Evolutionary conservation across 2,888 invertebrate species (phyloP).

Genomic region (Bombyx huttoni): DNA sequence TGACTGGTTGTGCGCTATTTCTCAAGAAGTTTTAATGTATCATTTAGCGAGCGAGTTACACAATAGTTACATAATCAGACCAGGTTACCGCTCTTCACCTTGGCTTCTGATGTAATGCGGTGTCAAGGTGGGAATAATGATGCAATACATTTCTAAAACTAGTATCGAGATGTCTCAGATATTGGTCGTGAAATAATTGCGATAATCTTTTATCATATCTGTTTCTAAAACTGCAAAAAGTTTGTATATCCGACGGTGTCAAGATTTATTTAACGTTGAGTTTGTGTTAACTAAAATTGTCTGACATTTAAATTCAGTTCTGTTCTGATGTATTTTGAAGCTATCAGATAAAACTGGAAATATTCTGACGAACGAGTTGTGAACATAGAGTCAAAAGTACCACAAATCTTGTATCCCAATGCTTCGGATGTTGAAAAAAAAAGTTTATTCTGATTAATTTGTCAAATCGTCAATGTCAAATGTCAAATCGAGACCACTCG

Average conservation of each 20-base stretch:
- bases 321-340: too few relatives aligned
- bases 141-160: conserved; percentile 6
- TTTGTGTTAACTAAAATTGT: too few relatives aligned
- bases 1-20: background rate
- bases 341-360: too few relatives aligned
- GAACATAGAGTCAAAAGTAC: too few relatives aligned
- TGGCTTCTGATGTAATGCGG: conserved; percentile 19
- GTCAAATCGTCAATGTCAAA: too few relatives aligned
- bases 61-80: conserved; percentile 29
- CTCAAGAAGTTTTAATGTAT: background rate
- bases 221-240: background rate
- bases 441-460: too few relatives aligned
- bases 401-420: too few relatives aligned
- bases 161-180: background rate
- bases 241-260: too few relatives aligned
- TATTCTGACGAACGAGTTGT: too few relatives aligned
- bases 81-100: conserved; percentile 41
- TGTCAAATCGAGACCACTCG: too few relatives aligned
- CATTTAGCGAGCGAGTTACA: conserved; percentile 9
- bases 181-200: background rate
- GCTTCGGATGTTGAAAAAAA: too few relatives aligned
- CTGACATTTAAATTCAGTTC: too few relatives aligned
- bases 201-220: background rate
- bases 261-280: background rate
- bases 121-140: conserved; percentile 21